Base-by-base conservation (phyloP, 2,888 invertebrate genomes). In the Caenorhabditis japonica region DNA sequence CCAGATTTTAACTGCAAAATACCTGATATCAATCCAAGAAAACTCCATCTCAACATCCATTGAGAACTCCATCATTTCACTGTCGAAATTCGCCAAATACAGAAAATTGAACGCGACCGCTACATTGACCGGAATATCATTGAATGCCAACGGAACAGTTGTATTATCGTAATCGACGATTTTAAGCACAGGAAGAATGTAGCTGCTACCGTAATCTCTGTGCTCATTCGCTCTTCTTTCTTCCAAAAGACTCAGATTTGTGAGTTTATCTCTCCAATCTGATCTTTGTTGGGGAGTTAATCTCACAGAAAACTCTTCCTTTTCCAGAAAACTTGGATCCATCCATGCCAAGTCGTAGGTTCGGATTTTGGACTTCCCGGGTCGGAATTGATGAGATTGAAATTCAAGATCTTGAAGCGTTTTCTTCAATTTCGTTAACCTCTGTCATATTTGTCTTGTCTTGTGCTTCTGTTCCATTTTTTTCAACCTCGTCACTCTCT, bases 31-130 rank as follows among this genome's bases (percentile, higher is more conserved):
- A 59, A 79, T 79, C 84, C 85, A 85, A 3, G 76, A 68, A 72
- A 86, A 80, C 39, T 80, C 75, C 76, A 86, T 73, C 56, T 85
- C 81, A 21, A 85, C 58, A 41, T 84, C 83, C 27, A 80, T 76
- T 8, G 80, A 79, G 52, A 80, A 86, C 59, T 86, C 85, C 87
- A 87, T 86, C 39, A 81, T 66, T 56, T 79, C 75, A 38, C 79
- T 79, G 68, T 87, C 84, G 52, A 87, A 87, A 46, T 84, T 85
- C 12, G 83, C 84, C 51, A 87, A 36, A 41, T 85, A 81, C 17
- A 85, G 73, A 33, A 87, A 75, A 41, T 83, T 79, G 58, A 87
- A 60, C 13, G 81, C 75, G 3, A 84, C 79, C 1, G 75, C 68
- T 5, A 87, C 87, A 47, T 82, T 79, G 7, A 87, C 78, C 0